These are phyloP conservation scores for Nephrotoma guestfalica DNA, from an alignment of 2,888 invertebrate genomes.

Conservation along the genomic window DNA sequence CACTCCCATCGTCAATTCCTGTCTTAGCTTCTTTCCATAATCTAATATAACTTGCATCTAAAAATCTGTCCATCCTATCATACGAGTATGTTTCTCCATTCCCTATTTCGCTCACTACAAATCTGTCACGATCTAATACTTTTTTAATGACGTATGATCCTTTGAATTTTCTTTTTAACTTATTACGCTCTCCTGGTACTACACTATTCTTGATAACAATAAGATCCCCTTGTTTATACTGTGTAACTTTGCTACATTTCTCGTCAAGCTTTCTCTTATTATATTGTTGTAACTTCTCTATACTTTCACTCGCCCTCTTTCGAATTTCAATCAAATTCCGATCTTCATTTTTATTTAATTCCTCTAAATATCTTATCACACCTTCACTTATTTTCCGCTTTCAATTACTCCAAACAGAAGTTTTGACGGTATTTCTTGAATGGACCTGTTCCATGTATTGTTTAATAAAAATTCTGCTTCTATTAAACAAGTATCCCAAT, in stretches of 20 bases:
- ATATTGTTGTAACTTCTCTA: neutral
- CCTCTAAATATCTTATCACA: too few species aligned
- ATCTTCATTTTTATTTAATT: too few species aligned
- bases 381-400: too few species aligned
- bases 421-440: neutral
- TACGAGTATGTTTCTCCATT: neutral
- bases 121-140: neutral
- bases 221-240: neutral
- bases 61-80: neutral
- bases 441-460: neutral
- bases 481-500: neutral
- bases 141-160: neutral
- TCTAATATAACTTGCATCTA: neutral
- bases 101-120: neutral
- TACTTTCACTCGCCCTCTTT: neutral
- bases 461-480: too few species aligned
- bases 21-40: neutral
- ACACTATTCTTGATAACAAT: neutral
- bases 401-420: too few species aligned
- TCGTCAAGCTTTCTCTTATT: neutral
- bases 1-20: neutral
- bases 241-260: neutral
- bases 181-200: neutral
- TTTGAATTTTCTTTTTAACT: neutral
- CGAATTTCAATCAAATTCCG: neutral